phyloP scores from a whole-genome alignment of 2,888 invertebrate genomes.

The Trichopria drosophilae region DNA sequence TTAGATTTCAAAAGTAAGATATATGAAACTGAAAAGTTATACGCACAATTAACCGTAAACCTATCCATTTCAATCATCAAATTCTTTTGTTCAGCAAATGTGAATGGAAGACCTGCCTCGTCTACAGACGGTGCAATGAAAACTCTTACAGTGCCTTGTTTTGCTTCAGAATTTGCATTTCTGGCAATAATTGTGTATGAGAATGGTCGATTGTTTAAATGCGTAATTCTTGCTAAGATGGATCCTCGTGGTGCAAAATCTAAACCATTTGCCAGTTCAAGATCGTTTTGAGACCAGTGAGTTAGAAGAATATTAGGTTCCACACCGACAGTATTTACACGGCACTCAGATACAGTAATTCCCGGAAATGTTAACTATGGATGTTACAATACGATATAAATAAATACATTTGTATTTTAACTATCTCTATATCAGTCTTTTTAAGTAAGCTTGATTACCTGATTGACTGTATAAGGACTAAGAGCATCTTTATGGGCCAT shows the following conservation, averaged over 20 bases:
- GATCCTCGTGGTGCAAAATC: conserved; percentile 79
- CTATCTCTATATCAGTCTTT: too few relatives aligned
- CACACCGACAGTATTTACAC: conserved; percentile 10
- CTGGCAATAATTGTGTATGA: conserved; percentile 67
- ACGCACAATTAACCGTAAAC: conserved; percentile 68
- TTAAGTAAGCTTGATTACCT: conserved; percentile 68
- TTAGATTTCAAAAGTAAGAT: too few relatives aligned
- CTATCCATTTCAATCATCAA: conserved; percentile 76
- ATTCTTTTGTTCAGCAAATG: conserved; percentile 66
- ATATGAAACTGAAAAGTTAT: too few relatives aligned
- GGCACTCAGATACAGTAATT: conserved; percentile 64
- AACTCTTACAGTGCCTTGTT: conserved; percentile 69
- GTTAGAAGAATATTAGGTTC: conserved; percentile 61
- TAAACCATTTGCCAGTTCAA: conserved; percentile 77
- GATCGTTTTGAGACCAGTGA: conserved; percentile 78
- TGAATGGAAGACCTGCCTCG: conserved; percentile 68
- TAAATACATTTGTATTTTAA: too few relatives aligned
- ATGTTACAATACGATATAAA: too few relatives aligned
- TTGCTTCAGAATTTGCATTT: conserved; percentile 60
- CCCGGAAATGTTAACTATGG: conserved; percentile 67
- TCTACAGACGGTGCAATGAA: conserved; percentile 71
- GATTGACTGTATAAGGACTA: conserved; percentile 65
- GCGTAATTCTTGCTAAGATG: conserved; percentile 74
- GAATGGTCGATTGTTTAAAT: conserved; percentile 76
- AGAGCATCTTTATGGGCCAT: conserved; percentile 72